Base-by-base conservation (phyloP, 1,140 invertebrate genomes). In the Hylaeus volcanicus region DNA sequence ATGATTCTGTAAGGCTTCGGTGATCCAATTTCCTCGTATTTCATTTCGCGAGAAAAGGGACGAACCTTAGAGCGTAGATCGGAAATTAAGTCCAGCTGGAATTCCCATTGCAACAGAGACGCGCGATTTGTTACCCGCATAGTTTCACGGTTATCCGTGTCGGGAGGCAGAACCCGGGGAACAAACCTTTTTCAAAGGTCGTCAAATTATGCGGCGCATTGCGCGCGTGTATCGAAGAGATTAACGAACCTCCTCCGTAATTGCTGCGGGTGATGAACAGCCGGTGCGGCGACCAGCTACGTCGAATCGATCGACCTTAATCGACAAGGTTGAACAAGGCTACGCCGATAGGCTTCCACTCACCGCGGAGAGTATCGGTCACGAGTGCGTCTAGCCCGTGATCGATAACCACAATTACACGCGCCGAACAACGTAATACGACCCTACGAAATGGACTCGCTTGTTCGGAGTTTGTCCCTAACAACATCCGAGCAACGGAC, bases 191-290 rank as follows among this genome's bases (percentile, higher is more conserved):
- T 82, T 60, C 39, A 79, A 73, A 70, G 76, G 69, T 82, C 72
- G 79, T 77, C 81, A 55, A 86, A 81, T 82, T 87, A 82, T 68
- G 80, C 88, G 89, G 90, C 86, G 88, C 88, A 87, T 85, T 86
- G 84, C 84, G 80, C 88, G 83, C 81, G 86, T 86, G 89, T 83
- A 86, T 88, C 85, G 83, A 89, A 89, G 86, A 85, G 87, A 89
- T 85, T 87, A 86, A 72, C 79, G 83, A 86, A 87, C 87, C 85
- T 88, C 65, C 82, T 86, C 63, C 63, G 45, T 89, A 88, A 87
- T 89, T 76, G 70, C 76, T 60, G 37, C 63, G 26, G 26, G 71
- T 41, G 78, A 66, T 70, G 66, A 82, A 87, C 86, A 79, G 73
- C 77, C 83, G 60, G 68, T 86, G 60, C 53, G 69, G 43, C 83